A percentile compares a stretch with the other conserved stretches of the same genome.
These are phyloP conservation scores for Microplitis demolitor DNA, from an alignment of 1,140 invertebrate genomes.

Conservation along the genomic window DNA sequence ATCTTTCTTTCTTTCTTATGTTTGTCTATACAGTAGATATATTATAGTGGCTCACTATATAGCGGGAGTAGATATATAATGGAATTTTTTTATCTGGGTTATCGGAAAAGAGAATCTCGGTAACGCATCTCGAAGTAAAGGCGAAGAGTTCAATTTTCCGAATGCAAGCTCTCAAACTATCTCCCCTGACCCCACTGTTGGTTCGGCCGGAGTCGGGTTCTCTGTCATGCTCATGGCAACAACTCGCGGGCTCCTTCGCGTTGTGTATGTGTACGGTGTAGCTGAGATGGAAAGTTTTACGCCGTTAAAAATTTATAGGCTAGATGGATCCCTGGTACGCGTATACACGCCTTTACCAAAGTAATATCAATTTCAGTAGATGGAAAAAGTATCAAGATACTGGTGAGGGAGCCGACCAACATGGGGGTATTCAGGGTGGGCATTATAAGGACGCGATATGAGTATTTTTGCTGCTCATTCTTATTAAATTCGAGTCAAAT, in stretches of 20 bases:
- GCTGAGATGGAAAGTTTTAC: slow-evolving; percentile 40
- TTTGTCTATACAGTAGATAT: too few species aligned
- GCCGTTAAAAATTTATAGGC: slow-evolving; percentile 50
- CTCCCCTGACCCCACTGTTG: slow-evolving; percentile 6
- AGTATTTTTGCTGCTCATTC: too few species aligned
- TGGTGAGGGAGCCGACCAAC: not conserved
- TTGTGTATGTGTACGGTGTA: not conserved
- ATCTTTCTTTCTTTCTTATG: too few species aligned
- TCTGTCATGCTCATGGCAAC: not conserved
- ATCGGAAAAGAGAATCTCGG: slow-evolving; percentile 19
- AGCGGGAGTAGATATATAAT: not conserved
- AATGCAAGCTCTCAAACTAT: slow-evolving; percentile 24
- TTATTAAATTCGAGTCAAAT: too few species aligned
- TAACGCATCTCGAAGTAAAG: slow-evolving; percentile 13
- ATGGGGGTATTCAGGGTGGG: too few species aligned
- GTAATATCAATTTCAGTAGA: slow-evolving; percentile 57
- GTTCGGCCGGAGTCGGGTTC: not conserved
- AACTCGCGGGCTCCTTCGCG: not conserved
- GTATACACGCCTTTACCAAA: slow-evolving; percentile 37
- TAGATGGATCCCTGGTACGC: slow-evolving; percentile 41
- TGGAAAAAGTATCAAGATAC: slow-evolving; percentile 55
- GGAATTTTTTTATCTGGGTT: slow-evolving; percentile 13
- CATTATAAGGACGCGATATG: too few species aligned
- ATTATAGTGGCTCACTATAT: too few species aligned
- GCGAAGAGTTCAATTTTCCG: slow-evolving; percentile 25